Conservation (phyloP, 2,888 invertebrate species). For the Campoplex nolae region DNA sequence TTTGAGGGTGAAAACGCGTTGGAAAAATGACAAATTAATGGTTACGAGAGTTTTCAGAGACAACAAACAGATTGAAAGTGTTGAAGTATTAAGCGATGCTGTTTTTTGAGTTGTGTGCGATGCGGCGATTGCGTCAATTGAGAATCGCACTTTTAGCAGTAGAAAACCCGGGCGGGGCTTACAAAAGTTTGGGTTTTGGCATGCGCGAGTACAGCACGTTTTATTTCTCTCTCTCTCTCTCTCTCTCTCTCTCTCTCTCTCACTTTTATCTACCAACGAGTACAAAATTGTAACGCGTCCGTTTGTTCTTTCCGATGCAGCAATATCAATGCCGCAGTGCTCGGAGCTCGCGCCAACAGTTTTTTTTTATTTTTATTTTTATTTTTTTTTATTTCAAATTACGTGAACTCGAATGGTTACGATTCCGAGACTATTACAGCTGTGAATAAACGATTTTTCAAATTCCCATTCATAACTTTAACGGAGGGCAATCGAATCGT, state of each 20-base stretch:
- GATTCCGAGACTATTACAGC: neutral
- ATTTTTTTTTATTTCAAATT: conserved; percentile 29
- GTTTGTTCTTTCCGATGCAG: conserved; percentile 35
- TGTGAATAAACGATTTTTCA: neutral
- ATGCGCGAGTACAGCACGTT: conserved; percentile 50
- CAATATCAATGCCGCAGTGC: conserved; percentile 44
- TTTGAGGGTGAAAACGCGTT: neutral
- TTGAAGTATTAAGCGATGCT: neutral
- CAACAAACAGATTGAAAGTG: neutral
- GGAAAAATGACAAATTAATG: neutral
- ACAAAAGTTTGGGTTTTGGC: conserved; percentile 18
- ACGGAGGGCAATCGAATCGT: too few relatives aligned
- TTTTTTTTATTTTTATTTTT: too few relatives aligned
- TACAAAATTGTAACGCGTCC: conserved; percentile 22
- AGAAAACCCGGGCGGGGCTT: conserved; percentile 51
- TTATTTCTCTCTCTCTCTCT: conserved; percentile 2
- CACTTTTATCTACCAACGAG: conserved; percentile 10
- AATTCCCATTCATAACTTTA: neutral
- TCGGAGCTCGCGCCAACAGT: conserved; percentile 42
- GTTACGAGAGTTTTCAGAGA: neutral
- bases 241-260: conserved; percentile 12
- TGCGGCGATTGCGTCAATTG: conserved; percentile 62
- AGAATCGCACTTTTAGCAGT: conserved; percentile 56
- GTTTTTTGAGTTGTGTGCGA: neutral
- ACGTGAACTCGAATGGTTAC: neutral